Evolutionary conservation across 2,888 invertebrate genomes (phyloP), one percentile per base, ranked within the genome.

Genomic region (Hyposoter didymator): DNA sequence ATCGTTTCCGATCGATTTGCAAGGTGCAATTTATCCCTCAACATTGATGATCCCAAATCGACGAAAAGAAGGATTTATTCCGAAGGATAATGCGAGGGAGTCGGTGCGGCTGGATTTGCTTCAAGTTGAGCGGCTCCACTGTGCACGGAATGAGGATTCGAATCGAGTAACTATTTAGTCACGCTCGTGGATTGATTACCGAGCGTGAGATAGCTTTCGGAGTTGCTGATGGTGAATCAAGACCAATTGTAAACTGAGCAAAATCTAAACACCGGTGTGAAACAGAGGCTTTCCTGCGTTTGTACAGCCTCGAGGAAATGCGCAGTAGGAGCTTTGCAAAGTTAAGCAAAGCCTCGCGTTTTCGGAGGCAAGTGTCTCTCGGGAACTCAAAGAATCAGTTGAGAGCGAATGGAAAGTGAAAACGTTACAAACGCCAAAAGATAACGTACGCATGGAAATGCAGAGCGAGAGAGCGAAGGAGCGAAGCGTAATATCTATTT

Each of bases 401-500:
- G n/a, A 10, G 22, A 28, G 28, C 1, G 28, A 59, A 28, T 22
- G 3, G 1, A 28, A 14, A 28, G 28, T 28, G 6, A 28, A 59
- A 22, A 69, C n/a, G 14, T 6, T 47, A 39, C 12, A 43, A 43
- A 67, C 43, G 39, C 5, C 47, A 52, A 52, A 45, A 52, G 43
- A 64, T 45, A 45, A 22, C 55, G 47, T 73, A 73, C 14, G 64
- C 32, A 39, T 32, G n/a, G 45, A 28, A 19, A 78, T 39, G 59
- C 39, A 6, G 52, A 59, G 43, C 19, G 47, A 32, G 52, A 62
- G 49, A 22, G 19, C 17, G 12, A 32, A 22, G n/a, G 45, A 55
- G 4, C 72, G 12, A 28, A 17, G 49, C 43, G 43, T 75, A 83
- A 83, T 84, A 78, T 83, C 75, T 19, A 74, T 85, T 74, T 81